Evolutionary conservation across 53 echinoderm and acorn worm genomes (phyloP), one percentile per base, ranked within the genome.

Genomic region (Patiria pectinifera): DNA sequence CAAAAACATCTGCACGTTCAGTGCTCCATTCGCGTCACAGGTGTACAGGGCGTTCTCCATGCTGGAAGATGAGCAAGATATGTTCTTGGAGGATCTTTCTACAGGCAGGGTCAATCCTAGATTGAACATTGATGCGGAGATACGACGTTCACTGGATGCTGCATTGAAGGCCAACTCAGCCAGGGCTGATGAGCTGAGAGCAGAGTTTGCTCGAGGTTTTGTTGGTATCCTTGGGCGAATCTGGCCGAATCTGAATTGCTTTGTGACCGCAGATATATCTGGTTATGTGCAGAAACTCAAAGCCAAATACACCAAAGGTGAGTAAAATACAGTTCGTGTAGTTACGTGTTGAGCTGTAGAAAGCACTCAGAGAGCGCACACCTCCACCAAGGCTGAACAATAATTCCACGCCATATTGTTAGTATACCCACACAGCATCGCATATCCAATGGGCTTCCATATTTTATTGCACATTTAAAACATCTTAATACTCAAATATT

Each of bases 11-110:
- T 24, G 88, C 92, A 4, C 82, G 4, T 84, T 97, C 7, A 91
- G 91, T 22, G 94, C 96, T 23, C 95, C 96, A 47, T 97, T 97
- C 94, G 97, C 95, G 25, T 95, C 97, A 23, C 83, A 78, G 24
- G 16, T 89, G 11, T 86, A 93, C 83, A 60, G 82, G 60, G 84
- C 76, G 23, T 75, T 93, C 23, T 24, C 19, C 24, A 71, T 89
- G 70, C 69, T 93, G 62, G 93, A 93, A 89, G 89, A 88, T 19
- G 13, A 93, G 15, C 89, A 75, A 60, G 49, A 89, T 5, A 93
- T 80, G 76, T 76, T 97, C 21, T 87, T 95, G 4, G 91, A 89
- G 75, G 97, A 97, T 80, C 93, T 97, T 26, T 92, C 95, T 46
- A 3, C 2, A 9, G 97, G 97, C 24, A 76, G 93, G 35, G 66